Conservation (phyloP, 2,113 vertebrate genomes). For the Tragelaphus strepsiceros region DNA sequence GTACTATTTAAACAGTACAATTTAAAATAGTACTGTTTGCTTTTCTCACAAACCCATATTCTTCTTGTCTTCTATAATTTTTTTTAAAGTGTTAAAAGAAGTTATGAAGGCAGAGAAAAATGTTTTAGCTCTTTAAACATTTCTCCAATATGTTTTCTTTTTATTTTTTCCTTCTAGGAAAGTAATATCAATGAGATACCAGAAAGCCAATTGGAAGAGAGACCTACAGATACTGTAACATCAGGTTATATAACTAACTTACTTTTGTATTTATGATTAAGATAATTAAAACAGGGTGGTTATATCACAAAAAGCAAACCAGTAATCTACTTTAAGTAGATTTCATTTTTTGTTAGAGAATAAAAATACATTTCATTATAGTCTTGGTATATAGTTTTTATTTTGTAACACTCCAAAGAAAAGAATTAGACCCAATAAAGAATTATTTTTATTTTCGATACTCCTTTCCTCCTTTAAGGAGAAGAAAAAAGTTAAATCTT, state of each 20-base stretch:
- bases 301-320: constrained; percentile 22
- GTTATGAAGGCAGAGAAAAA: neutral
- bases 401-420: constrained; percentile 23
- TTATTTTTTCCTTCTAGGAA: constrained; percentile 20
- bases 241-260: constrained; percentile 51
- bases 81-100: neutral
- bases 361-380: neutral
- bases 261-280: constrained; percentile 4
- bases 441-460: neutral
- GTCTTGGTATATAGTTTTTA: neutral
- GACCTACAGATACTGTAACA: neutral
- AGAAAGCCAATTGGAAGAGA: neutral
- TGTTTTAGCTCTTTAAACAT: constrained; percentile 19
- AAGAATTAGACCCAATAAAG: neutral
- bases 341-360: constrained; percentile 4
- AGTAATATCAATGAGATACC: neutral
- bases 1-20: neutral
- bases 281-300: neutral
- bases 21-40: neutral
- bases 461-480: neutral
- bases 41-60: neutral
- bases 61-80: neutral
- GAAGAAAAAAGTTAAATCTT: constrained; percentile 30
- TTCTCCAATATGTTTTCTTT: neutral
- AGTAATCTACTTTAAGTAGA: neutral